phyloP scores from a whole-genome alignment of 1,140 invertebrate genomes.

The Drosophila obscura region DNA sequence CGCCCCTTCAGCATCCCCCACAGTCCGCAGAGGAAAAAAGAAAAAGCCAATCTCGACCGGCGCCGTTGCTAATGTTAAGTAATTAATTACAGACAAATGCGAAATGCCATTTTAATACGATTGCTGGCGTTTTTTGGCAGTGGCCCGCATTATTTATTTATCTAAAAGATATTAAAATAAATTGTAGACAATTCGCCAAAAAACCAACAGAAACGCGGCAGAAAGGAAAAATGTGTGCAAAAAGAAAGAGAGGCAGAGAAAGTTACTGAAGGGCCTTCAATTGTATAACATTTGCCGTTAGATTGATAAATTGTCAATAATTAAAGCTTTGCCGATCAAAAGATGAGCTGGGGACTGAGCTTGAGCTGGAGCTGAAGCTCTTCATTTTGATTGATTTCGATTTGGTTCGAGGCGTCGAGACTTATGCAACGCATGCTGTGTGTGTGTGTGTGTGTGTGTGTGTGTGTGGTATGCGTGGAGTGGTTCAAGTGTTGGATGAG shows the following conservation, averaged over 20 bases:
- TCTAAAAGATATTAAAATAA: conserved; percentile 53
- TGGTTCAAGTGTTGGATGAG: neutral
- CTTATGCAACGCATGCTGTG: conserved; percentile 29
- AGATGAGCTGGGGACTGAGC: conserved; percentile 43
- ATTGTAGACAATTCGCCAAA: conserved; percentile 46
- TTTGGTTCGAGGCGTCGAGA: conserved; percentile 36
- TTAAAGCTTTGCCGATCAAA: conserved; percentile 45
- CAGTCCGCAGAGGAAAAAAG: neutral
- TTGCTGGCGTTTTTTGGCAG: conserved; percentile 12
- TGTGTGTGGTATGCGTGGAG: neutral
- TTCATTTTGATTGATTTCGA: conserved; percentile 56
- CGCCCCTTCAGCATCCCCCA: neutral
- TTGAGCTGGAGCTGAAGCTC: conserved; percentile 30
- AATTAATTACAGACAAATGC: conserved; percentile 53
- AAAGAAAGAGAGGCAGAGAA: conserved; percentile 15
- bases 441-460: too few relatives aligned
- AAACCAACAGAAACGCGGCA: conserved; percentile 10
- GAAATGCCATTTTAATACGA: conserved; percentile 34
- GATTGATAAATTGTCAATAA: conserved; percentile 66
- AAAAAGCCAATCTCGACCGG: conserved; percentile 31
- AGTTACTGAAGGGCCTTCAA: conserved; percentile 59
- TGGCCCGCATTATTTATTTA: conserved; percentile 49
- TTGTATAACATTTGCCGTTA: conserved; percentile 63
- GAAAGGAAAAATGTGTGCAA: conserved; percentile 6
- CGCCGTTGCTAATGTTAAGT: conserved; percentile 57